These are phyloP conservation scores for Naja naja DNA, from an alignment of 2,113 vertebrate species.

Conservation along the genomic window DNA sequence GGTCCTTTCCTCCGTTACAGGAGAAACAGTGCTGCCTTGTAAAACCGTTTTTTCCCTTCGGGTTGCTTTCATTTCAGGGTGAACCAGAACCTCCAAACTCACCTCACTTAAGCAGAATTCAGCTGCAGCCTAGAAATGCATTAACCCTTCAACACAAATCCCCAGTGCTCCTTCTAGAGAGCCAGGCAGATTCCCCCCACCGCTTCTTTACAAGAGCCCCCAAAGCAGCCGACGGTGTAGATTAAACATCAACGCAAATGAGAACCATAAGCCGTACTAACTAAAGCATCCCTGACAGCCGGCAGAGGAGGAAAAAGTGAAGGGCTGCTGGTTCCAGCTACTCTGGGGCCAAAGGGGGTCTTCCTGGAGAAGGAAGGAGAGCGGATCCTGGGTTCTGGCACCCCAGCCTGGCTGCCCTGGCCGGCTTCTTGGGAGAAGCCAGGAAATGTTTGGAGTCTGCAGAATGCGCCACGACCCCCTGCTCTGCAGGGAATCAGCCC, in stretches of 20 bases:
- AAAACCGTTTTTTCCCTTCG: background rate
- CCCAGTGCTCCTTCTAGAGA: background rate
- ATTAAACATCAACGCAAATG: background rate
- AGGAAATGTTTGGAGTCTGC: background rate
- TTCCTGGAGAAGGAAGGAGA: background rate
- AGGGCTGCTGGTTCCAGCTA: background rate
- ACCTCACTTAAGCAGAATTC: background rate
- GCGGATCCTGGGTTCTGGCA: too few relatives aligned
- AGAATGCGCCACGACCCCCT: background rate
- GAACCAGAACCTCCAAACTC: background rate
- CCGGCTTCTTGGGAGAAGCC: background rate
- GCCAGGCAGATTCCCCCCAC: background rate
- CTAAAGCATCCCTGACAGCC: background rate
- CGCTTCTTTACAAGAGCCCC: background rate
- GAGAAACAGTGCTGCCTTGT: background rate
- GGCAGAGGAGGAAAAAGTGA: background rate
- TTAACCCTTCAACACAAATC: background rate
- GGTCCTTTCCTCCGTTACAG: background rate
- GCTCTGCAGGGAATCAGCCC: background rate
- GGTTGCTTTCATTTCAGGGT: background rate
- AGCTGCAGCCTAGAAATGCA: background rate
- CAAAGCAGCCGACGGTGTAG: background rate
- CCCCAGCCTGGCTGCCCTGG: background rate
- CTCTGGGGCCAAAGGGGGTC: background rate
- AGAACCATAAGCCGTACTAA: background rate